phyloP scores from a whole-genome alignment of 1,140 invertebrate genomes.

The Halesus radiatus region DNA sequence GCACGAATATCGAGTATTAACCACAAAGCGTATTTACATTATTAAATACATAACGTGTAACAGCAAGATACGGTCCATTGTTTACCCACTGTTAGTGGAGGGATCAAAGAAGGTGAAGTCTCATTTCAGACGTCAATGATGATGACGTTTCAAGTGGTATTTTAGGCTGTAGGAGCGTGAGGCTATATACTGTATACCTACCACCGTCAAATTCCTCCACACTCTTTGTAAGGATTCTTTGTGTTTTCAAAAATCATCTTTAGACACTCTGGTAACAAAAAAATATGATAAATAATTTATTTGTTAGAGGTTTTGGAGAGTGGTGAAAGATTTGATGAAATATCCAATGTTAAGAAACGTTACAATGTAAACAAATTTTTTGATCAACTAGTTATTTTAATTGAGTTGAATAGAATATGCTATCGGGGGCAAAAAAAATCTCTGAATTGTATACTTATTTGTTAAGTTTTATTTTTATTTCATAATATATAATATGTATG shows the following conservation, averaged over 20 bases:
- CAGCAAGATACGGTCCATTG: conserved; percentile 1
- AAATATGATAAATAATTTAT: no score
- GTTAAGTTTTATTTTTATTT: no score
- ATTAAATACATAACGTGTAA: neutral
- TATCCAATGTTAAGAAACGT: no score
- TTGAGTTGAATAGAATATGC: no score
- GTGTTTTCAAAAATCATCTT: conserved; percentile 16
- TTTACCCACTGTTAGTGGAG: neutral
- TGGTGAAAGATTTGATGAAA: no score
- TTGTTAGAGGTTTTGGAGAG: no score
- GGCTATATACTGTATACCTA: neutral
- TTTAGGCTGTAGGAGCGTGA: conserved; percentile 33
- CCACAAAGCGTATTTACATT: neutral
- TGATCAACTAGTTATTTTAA: no score
- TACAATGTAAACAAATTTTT: no score
- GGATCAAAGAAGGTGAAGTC: conserved; percentile 10
- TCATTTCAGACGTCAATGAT: conserved; percentile 41
- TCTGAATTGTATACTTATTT: no score
- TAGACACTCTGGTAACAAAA: neutral
- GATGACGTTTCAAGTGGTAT: conserved; percentile 38
- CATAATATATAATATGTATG: no score
- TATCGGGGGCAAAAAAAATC: no score
- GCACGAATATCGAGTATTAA: neutral
- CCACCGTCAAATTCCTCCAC: conserved; percentile 9
- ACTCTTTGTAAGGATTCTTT: conserved; percentile 34